Percentiles rank a stretch among this genome's conserved stretches.
These are phyloP conservation scores for Oikopleura vanhoeffeni DNA, from an alignment of 23 tunicate species.

Conservation along the genomic window DNA sequence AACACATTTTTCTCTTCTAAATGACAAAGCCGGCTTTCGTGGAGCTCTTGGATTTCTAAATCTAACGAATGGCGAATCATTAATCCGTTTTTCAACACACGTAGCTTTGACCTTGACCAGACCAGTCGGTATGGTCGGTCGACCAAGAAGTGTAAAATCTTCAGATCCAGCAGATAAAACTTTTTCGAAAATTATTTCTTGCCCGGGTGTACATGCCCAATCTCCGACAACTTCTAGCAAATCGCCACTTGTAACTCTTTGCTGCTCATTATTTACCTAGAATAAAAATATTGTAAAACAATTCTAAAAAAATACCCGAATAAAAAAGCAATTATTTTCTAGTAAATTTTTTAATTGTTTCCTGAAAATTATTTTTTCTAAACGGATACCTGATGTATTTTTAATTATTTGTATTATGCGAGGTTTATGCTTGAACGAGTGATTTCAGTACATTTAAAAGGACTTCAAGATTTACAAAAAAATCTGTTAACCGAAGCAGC, in stretches of 20 bases:
- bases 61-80: neutral
- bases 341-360: too few species aligned
- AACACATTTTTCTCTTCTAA: neutral
- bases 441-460: too few species aligned
- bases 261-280: neutral
- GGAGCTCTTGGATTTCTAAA: conserved; percentile 6
- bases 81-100: neutral
- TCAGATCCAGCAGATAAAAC: neutral
- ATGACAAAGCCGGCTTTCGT: neutral
- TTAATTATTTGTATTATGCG: too few species aligned
- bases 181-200: neutral
- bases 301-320: too few species aligned
- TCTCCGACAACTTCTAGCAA: neutral
- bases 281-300: too few species aligned
- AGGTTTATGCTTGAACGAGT: too few species aligned
- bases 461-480: too few species aligned
- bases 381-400: too few species aligned
- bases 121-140: neutral
- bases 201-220: neutral
- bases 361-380: too few species aligned
- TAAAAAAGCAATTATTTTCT: too few species aligned
- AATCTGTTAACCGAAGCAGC: too few species aligned
- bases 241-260: neutral
- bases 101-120: neutral
- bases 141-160: conserved; percentile 1